phyloP scores from a whole-genome alignment of 2,888 invertebrate species.

The Clusia tigrina region DNA sequence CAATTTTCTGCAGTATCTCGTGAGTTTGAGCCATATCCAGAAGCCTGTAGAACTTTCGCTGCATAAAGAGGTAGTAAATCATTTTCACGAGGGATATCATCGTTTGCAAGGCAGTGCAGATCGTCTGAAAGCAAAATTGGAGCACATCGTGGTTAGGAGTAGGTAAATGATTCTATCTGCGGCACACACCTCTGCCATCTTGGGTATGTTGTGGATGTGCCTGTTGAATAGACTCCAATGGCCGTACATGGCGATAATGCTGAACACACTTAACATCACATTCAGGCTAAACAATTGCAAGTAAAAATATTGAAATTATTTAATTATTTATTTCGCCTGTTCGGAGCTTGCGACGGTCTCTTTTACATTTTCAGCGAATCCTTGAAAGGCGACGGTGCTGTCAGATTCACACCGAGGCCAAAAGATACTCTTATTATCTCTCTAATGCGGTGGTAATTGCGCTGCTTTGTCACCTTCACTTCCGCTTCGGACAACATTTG shows the following conservation, averaged over 20 bases:
- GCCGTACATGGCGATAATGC: constrained; percentile 49
- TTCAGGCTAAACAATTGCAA: not conserved
- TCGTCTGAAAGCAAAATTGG: constrained; percentile 35
- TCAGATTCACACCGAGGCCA: constrained; percentile 48
- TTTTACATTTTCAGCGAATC: constrained; percentile 41
- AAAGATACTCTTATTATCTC: constrained; percentile 45
- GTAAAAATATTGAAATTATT: not conserved
- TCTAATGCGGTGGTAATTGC: constrained; percentile 44
- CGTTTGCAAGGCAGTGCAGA: constrained; percentile 43
- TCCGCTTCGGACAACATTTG: constrained; percentile 39
- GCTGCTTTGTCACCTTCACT: constrained; percentile 34
- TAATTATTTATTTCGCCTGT: not conserved
- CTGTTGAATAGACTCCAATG: constrained; percentile 40
- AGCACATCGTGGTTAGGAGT: not conserved
- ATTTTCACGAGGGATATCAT: constrained; percentile 44
- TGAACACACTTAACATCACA: too few relatives aligned
- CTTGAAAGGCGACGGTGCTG: constrained; percentile 37
- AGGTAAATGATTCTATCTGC: not conserved
- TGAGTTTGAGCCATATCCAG: constrained; percentile 42
- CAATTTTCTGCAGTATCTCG: constrained; percentile 44
- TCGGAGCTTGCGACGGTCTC: too few relatives aligned
- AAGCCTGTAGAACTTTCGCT: constrained; percentile 42
- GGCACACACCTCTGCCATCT: constrained; percentile 46
- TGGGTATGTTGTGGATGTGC: constrained; percentile 43
- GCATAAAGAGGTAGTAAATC: constrained; percentile 44